Percentiles rank a stretch among this genome's conserved stretches.
Evolutionary conservation across 1,140 invertebrate genomes (phyloP).

Genomic region (Rhyacophila brunnea): DNA sequence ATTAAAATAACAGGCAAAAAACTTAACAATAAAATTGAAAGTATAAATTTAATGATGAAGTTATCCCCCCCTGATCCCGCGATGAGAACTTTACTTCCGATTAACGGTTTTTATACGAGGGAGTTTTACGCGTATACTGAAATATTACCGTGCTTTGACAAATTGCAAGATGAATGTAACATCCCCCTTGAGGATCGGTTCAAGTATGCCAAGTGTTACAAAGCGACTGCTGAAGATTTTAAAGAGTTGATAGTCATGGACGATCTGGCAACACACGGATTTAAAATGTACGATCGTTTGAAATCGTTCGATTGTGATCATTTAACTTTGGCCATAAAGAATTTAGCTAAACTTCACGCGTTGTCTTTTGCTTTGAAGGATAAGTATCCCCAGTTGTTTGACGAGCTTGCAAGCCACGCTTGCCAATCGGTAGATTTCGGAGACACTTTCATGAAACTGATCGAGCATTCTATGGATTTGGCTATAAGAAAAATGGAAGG

Average conservation of each 20-base stretch:
- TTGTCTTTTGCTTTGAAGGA: slow-evolving; percentile 51
- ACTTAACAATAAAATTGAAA: not conserved
- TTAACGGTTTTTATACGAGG: not conserved
- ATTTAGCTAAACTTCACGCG: slow-evolving; percentile 56
- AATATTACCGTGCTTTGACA: not conserved
- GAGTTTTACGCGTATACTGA: slow-evolving; percentile 8
- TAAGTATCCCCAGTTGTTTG: slow-evolving; percentile 40
- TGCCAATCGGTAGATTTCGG: slow-evolving; percentile 1
- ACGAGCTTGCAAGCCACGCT: not conserved
- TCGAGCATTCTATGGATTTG: not conserved
- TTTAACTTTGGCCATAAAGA: slow-evolving; percentile 46
- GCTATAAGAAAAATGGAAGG: slow-evolving; percentile 29
- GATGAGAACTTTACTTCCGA: not conserved
- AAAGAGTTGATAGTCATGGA: slow-evolving; percentile 51
- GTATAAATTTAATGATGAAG: not conserved
- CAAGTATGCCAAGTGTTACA: slow-evolving; percentile 33
- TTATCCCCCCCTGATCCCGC: not conserved
- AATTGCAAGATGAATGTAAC: slow-evolving; percentile 8
- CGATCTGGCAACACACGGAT: slow-evolving; percentile 51
- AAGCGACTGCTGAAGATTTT: slow-evolving; percentile 38
- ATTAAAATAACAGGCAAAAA: not conserved
- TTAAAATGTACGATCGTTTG: slow-evolving; percentile 53
- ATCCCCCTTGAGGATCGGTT: slow-evolving; percentile 14
- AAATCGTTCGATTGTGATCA: slow-evolving; percentile 50
- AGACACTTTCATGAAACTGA: not conserved